Evolutionary conservation across 2,888 invertebrate species (phyloP), one percentile per base, ranked within the genome.

Genomic region (Erebia ligea): DNA sequence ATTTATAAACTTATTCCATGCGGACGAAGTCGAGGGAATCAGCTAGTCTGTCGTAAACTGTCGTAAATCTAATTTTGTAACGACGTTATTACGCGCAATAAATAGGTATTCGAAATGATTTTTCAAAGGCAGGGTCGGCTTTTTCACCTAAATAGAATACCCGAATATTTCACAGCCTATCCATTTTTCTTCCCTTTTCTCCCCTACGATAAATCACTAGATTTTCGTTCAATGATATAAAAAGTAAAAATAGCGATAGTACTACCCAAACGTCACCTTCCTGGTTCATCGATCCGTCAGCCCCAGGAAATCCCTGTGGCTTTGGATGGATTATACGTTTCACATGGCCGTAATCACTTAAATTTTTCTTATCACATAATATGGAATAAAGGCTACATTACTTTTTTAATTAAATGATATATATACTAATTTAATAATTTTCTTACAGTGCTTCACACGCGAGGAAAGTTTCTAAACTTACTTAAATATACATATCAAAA

Each of bases 221-320:
- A 62, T 62, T 72, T 72, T 62, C 67, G 50, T 48, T 52, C 13
- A 25, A 17, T 56, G 48, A 56, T 57, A 61, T 61, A 48, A 25
- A 45, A 66, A 70, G 65, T 50, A 69, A 69, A 63, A 69, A 63
- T 69, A 63, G 58, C 19, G 11, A 19, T 54, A 48, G 58, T 64
- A 66, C 57, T 40, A 45, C 59, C 66, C 45, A 48, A 50, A 65
- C 65, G 63, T 45, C 67, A 67, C 64, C 67, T 67, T 57, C 58
- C 66, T 52, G 48, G 63, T 66, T 62, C 64, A 67, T 67, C 58
- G 67, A 65, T 70, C 68, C 59, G 25, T 59, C 68, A 40, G 68
- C 70, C 69, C 63, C 48, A 58, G 67, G 64, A 56, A 68, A 61
- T 68, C 70, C 70, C 72, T 61, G 42, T 13, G 65, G 72, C n/a